Base-by-base conservation (phyloP, 2,113 vertebrate species). In the Anarrhichthys ocellatus region DNA sequence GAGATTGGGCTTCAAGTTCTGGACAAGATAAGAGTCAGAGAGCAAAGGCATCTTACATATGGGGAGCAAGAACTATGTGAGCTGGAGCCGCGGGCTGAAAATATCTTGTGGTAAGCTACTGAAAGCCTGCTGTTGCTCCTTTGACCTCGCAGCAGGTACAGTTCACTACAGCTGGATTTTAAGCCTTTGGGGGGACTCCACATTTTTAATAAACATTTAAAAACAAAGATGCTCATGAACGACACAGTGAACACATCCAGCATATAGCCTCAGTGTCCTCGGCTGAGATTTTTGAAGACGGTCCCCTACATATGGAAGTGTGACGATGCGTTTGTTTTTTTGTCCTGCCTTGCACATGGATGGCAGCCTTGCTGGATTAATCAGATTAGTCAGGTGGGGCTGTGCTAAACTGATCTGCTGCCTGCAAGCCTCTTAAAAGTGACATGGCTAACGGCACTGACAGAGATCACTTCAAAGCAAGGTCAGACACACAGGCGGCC, bases 331-430 rank as follows among this genome's bases (percentile, higher is more conserved):
- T 69, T 74, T 80, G 50, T 85, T 82, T 66, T 29, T 81, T 69
- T 73, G 44, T 81, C 63, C 80, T 88, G 78, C 65, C 85, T 85
- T 82, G 59, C 69, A 74, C 87, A 92, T 72, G 70, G 80, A 84
- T 87, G 62, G 85, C 69, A 77, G 86, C 84, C 89, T 89, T 74
- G 82, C 87, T 90, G 82, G 82, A 83, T 88, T 95, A 94, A 96
- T 94, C 92, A 93, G 94, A 94, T 95, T 95, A 95, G 90, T 87
- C 82, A 89, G 91, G 92, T 87, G 93, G 92, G 91, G 90, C 85
- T 80, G 88, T 85, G 91, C 94, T 94, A 87, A 94, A 94, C 91
- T 91, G 89, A 94, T 94, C 88, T 78, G 86, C 91, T 85, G 86
- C 82, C 79, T 66, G 72, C 86, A 94, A 95, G 94, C 94, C 80